phyloP scores from a whole-genome alignment of 2,888 invertebrate genomes.

The Apodemia duryi region DNA sequence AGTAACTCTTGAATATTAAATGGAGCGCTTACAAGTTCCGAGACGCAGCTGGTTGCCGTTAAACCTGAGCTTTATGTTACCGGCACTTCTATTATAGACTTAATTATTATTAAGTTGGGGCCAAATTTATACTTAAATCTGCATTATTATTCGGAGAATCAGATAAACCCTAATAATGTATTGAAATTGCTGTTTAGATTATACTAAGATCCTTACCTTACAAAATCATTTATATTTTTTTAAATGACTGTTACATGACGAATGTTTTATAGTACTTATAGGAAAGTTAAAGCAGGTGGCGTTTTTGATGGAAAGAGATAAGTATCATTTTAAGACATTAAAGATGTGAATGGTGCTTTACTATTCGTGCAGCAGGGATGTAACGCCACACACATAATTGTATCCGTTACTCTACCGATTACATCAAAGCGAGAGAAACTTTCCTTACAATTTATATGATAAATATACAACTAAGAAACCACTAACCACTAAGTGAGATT shows the following conservation, averaged over 20 bases:
- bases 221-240: neutral
- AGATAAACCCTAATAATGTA: neutral
- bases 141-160: constrained; percentile 16
- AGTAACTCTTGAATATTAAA: constrained; percentile 46
- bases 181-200: neutral
- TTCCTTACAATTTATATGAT: no score
- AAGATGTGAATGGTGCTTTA: no score
- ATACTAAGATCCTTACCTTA: neutral
- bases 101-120: constrained; percentile 49
- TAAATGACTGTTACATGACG: neutral
- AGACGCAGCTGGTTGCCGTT: constrained; percentile 58
- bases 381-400: no score
- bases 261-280: no score
- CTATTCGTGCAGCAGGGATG: no score
- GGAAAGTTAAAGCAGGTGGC: no score
- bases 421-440: no score
- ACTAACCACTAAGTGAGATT: no score
- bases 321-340: no score
- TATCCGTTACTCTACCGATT: no score
- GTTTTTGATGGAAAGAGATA: no score
- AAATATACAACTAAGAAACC: no score
- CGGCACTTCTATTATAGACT: constrained; percentile 42
- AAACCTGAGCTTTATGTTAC: constrained; percentile 56
- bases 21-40: constrained; percentile 49
- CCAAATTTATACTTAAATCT: constrained; percentile 41